These are phyloP conservation scores for Mus minutoides DNA, from an alignment of 2,797 vertebrate genomes.

Conservation along the genomic window DNA sequence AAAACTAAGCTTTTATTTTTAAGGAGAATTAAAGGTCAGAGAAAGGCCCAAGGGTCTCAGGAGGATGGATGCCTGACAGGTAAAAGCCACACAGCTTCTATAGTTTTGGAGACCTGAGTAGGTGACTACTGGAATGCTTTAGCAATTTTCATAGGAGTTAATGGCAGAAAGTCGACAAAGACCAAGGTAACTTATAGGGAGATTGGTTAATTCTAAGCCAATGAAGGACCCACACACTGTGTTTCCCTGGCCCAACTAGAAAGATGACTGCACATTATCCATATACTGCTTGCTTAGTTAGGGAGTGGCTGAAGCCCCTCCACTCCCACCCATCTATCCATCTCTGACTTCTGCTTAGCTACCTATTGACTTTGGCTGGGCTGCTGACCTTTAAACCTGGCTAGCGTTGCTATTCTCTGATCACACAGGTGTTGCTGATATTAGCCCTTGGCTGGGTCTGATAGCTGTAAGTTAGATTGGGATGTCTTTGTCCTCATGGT, in stretches of 20 bases:
- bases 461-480: neutral
- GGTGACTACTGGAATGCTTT: neutral
- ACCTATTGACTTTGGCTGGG: neutral
- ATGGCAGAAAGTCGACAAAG: neutral
- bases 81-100: neutral
- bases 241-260: neutral
- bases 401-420: neutral
- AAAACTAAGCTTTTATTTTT: neutral
- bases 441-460: neutral
- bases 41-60: neutral
- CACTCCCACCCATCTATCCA: neutral
- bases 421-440: neutral
- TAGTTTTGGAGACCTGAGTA: neutral
- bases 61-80: neutral
- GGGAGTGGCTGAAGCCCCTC: neutral
- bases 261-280: neutral
- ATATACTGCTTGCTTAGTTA: neutral
- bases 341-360: neutral
- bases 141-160: neutral
- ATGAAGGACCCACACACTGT: neutral
- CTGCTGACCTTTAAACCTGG: neutral
- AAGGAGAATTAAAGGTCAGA: neutral
- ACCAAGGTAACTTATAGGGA: neutral
- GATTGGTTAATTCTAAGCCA: neutral
- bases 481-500: neutral